A percentile compares a stretch with the other conserved stretches of the same genome.
Conservation (phyloP, 2,113 vertebrate genomes). For the Cathartes aura region DNA sequence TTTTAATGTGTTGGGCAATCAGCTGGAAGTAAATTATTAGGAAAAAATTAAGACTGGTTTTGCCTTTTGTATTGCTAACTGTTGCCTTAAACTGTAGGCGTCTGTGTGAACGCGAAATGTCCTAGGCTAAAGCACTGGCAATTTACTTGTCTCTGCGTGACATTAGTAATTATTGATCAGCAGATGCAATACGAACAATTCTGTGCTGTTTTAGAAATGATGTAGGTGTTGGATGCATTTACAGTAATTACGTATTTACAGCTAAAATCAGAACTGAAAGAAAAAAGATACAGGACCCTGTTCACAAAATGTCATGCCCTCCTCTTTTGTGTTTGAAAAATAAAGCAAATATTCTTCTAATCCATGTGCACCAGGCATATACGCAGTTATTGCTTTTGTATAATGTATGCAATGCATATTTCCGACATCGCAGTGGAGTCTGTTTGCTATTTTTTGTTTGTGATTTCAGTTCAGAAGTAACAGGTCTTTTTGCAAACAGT, state of each 20-base stretch:
- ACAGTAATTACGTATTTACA: conserved; percentile 49
- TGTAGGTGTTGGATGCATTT: conserved; percentile 48
- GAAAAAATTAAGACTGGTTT: conserved; percentile 30
- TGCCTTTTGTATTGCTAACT: conserved; percentile 17
- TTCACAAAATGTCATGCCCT: conserved; percentile 14
- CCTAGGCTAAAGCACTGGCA: conserved; percentile 47
- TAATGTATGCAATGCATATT: not conserved
- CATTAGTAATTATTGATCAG: conserved; percentile 65
- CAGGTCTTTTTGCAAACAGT: not conserved
- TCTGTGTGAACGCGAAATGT: conserved; percentile 49
- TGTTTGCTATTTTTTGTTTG: not conserved
- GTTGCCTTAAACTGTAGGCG: conserved; percentile 27
- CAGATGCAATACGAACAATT: conserved; percentile 19
- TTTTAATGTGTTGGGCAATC: not conserved
- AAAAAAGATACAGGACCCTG: not conserved
- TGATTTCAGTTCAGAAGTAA: not conserved
- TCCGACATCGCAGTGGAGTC: not conserved
- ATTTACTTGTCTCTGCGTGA: conserved; percentile 65
- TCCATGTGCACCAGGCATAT: not conserved
- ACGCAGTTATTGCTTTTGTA: not conserved
- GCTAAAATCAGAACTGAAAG: conserved; percentile 18
- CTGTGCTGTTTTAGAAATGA: not conserved
- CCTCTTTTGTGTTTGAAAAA: conserved; percentile 9
- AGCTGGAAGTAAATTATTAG: conserved; percentile 35
- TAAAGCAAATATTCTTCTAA: not conserved